These are phyloP conservation scores for Oncorhynchus tshawytscha DNA, from an alignment of 2,113 vertebrate species.

Conservation along the genomic window DNA sequence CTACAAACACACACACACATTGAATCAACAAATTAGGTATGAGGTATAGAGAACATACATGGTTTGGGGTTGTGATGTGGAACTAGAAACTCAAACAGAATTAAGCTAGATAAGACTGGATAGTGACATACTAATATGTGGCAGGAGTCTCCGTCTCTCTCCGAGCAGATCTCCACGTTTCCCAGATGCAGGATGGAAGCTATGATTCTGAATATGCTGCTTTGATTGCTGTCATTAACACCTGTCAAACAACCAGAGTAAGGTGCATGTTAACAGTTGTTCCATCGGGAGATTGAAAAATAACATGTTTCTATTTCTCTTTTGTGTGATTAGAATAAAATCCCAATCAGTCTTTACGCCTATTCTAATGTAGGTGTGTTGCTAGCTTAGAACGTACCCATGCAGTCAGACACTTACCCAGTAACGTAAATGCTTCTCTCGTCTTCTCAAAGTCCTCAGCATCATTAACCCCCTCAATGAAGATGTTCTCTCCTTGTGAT, in stretches of 20 bases:
- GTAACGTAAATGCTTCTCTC: slow-evolving; percentile 81
- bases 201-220: slow-evolving; percentile 84
- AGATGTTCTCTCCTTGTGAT: slow-evolving; percentile 81
- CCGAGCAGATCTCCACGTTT: slow-evolving; percentile 78
- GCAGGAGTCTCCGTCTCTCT: slow-evolving; percentile 83
- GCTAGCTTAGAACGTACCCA: neutral
- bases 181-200: slow-evolving; percentile 93
- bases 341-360: neutral
- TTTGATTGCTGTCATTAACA: slow-evolving; percentile 86
- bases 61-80: neutral
- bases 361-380: neutral
- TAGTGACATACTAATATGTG: slow-evolving; percentile 74
- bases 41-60: neutral
- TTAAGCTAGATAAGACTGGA: neutral
- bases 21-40: neutral
- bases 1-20: slow-evolving; percentile 57
- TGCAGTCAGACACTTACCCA: slow-evolving; percentile 75
- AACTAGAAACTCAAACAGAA: neutral
- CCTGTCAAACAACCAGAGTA: slow-evolving; percentile 65
- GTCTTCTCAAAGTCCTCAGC: slow-evolving; percentile 88
- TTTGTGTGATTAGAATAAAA: neutral
- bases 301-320: neutral
- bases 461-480: slow-evolving; percentile 83
- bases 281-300: slow-evolving; percentile 59
- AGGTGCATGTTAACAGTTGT: slow-evolving; percentile 29